Conservation (phyloP, 1,140 invertebrate species). For the Zaprionus capensis region DNA sequence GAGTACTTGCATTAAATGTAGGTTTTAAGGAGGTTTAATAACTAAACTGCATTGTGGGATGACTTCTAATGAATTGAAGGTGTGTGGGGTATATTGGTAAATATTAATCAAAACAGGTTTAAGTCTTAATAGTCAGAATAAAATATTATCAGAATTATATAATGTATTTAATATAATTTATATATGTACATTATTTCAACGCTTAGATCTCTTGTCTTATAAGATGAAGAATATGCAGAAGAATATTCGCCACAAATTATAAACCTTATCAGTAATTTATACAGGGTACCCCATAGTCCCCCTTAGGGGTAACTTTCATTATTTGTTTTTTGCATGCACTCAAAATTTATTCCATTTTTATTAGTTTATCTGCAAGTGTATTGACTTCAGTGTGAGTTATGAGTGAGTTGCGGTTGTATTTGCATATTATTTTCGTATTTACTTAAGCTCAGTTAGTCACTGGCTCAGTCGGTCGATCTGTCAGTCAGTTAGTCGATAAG, state of each 20-base stretch:
- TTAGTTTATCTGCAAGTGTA: conserved; percentile 19
- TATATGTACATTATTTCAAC: too few relatives aligned
- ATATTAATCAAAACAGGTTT: too few relatives aligned
- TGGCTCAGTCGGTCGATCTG: conserved; percentile 20
- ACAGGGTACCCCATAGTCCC: neutral
- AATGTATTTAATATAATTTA: too few relatives aligned
- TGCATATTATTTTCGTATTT: conserved; percentile 19
- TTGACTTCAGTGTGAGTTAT: conserved; percentile 10
- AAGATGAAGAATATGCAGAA: too few relatives aligned
- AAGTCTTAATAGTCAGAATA: too few relatives aligned
- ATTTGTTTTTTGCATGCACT: neutral
- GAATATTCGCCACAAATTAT: too few relatives aligned
- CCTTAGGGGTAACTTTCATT: neutral
- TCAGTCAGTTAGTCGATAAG: conserved; percentile 34
- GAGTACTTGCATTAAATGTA: neutral
- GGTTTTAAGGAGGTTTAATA: neutral
- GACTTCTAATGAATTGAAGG: too few relatives aligned
- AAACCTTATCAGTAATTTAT: neutral
- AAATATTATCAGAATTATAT: too few relatives aligned
- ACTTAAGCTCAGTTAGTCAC: conserved; percentile 27
- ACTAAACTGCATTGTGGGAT: neutral
- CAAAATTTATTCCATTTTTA: neutral
- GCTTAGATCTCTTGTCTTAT: too few relatives aligned
- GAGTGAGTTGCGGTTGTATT: conserved; percentile 17
- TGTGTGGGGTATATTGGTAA: too few relatives aligned